A percentile compares a stretch with the other conserved stretches of the same genome.
phyloP scores from a whole-genome alignment of 2,113 vertebrate species.

The Sylvietta virens region DNA sequence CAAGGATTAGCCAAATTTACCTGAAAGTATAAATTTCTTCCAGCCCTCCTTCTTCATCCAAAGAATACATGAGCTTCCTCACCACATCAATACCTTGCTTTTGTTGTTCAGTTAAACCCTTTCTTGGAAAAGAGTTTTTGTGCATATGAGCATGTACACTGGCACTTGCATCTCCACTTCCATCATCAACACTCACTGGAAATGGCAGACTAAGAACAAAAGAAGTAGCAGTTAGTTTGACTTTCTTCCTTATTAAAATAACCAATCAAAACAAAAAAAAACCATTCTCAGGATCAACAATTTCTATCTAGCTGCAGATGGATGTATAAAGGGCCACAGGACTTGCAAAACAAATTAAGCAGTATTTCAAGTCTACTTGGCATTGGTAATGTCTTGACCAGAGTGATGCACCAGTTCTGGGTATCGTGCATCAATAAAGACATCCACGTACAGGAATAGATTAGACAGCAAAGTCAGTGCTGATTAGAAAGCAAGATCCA shows the following conservation, averaged over 20 bases:
- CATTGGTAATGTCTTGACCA: background rate
- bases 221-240: background rate
- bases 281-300: background rate
- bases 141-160: background rate
- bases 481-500: background rate
- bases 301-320: background rate
- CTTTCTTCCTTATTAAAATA: background rate
- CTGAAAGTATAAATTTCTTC: slow-evolving; percentile 90
- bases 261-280: background rate
- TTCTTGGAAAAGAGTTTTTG: slow-evolving; percentile 45
- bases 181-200: slow-evolving; percentile 56
- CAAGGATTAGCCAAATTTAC: slow-evolving; percentile 58
- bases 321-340: background rate
- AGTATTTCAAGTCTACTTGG: background rate
- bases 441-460: background rate
- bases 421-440: background rate
- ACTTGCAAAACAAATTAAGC: background rate
- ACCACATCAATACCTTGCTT: slow-evolving; percentile 79
- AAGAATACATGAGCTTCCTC: slow-evolving; percentile 78
- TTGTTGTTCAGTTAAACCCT: slow-evolving; percentile 82
- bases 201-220: slow-evolving; percentile 84
- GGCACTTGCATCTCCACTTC: slow-evolving; percentile 19
- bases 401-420: background rate
- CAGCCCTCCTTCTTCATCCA: slow-evolving; percentile 85
- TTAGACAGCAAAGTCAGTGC: background rate